These are phyloP conservation scores for Trichacis sp. DNA, from an alignment of 2,888 invertebrate species.

Conservation along the genomic window DNA sequence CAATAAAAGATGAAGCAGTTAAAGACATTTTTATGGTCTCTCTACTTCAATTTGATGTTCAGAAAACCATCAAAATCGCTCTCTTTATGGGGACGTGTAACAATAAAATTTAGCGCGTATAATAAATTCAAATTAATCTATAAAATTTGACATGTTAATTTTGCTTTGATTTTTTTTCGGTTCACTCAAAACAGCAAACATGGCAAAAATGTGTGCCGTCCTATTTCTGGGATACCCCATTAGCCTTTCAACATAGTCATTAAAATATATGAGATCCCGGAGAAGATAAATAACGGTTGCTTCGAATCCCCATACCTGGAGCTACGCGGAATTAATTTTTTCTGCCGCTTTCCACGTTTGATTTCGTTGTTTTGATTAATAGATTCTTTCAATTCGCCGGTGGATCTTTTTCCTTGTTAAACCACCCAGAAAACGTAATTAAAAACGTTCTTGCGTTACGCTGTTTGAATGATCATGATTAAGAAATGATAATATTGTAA, in stretches of 20 bases:
- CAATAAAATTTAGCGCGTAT: neutral
- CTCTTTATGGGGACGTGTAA: neutral
- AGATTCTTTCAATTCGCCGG: neutral
- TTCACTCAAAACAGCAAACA: constrained; percentile 23
- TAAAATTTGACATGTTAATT: constrained; percentile 32
- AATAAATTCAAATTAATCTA: constrained; percentile 38
- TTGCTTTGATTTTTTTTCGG: constrained; percentile 12
- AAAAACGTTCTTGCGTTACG: neutral
- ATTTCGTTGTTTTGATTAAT: constrained; percentile 15
- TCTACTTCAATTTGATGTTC: constrained; percentile 9
- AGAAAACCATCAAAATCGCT: constrained; percentile 11
- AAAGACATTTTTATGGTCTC: neutral
- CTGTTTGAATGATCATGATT: too few species aligned
- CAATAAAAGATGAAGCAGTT: neutral
- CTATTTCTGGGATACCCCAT: constrained; percentile 30
- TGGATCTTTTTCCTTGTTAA: neutral
- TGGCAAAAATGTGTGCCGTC: constrained; percentile 25
- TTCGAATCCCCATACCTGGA: constrained; percentile 16
- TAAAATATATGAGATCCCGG: constrained; percentile 38
- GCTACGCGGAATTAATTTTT: constrained; percentile 17
- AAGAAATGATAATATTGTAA: too few species aligned
- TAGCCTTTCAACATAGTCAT: constrained; percentile 41
- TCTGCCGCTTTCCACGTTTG: constrained; percentile 28
- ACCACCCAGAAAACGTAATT: neutral
- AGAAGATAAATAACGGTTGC: constrained; percentile 38